These are phyloP conservation scores for Epinephelus cyanopodus DNA, from an alignment of 2,113 vertebrate genomes.

Conservation along the genomic window DNA sequence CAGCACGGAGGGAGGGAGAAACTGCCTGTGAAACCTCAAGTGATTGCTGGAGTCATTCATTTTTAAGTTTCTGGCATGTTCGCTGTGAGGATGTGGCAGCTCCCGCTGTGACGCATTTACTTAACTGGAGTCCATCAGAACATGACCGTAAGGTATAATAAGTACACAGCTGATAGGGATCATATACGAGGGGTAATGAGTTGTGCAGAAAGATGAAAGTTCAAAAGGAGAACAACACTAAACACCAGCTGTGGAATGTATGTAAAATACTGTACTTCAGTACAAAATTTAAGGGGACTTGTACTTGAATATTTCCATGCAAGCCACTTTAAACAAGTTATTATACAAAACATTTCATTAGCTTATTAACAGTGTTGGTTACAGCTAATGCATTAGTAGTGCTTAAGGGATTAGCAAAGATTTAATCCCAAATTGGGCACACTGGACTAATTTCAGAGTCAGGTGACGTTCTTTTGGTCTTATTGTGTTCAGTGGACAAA, in stretches of 20 bases:
- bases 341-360: too few species aligned
- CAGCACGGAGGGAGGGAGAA: constrained; percentile 46
- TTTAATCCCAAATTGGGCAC: too few species aligned
- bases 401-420: too few species aligned
- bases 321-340: not conserved
- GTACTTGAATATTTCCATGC: not conserved
- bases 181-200: constrained; percentile 18
- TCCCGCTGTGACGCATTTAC: constrained; percentile 64
- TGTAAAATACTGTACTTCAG: not conserved
- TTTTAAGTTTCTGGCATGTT: constrained; percentile 61
- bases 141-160: constrained; percentile 19
- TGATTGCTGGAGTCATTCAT: constrained; percentile 65
- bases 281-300: not conserved
- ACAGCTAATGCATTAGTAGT: too few species aligned
- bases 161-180: constrained; percentile 32
- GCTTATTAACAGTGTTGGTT: too few species aligned
- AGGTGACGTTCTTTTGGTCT: too few species aligned
- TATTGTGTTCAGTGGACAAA: too few species aligned
- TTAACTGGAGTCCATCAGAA: constrained; percentile 63
- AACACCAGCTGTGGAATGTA: constrained; percentile 12
- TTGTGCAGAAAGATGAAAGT: constrained; percentile 18
- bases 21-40: constrained; percentile 67
- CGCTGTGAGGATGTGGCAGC: constrained; percentile 59
- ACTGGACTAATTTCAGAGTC: too few species aligned
- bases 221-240: constrained; percentile 7